Evolutionary conservation across 2,888 invertebrate species (phyloP), one percentile per base, ranked within the genome.

Genomic region (Furcula furcula): DNA sequence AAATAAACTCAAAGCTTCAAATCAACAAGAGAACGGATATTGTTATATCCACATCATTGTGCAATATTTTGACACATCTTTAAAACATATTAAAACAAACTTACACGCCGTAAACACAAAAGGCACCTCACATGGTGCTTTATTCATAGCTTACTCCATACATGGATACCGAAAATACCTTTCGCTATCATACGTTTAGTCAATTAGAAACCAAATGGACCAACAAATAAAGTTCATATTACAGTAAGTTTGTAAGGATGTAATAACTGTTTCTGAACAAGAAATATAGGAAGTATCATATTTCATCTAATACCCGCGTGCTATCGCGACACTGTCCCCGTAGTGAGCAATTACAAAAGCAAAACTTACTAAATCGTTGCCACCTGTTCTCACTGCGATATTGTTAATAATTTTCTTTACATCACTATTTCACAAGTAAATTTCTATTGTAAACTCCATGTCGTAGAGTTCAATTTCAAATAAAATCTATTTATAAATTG

Each of bases 311-410:
- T 65, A 68, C 60, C 60, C 65, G 58, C 61, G 65, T 65, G 62
- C 63, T 76, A 78, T 81, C 79, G 61, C 55, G 69, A 68, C 72
- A 67, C 52, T 61, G 62, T 67, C 65, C 52, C 68, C 66, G 69
- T 69, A 76, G 75, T 78, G 64, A 78, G 75, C 81, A 81, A 82
- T 84, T 80, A 84, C 81, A 75, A 66, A 66, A 79, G 73, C 72
- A 71, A 76, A 77, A 70, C 73, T 69, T 59, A 76, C 73, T 72
- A 68, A 71, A 72, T 67, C 69, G 55, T 67, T 71, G 72, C 80
- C 82, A 84, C 82, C 82, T 85, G 83, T 81, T 81, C 70, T 75
- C 72, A 67, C 71, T 63, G 50, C 52, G 48, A 73, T 76, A 76
- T 67, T 72, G 70, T 78, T 78, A 71, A 76, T 74, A 72, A 75